These are phyloP conservation scores for Caenorhabditis virilis DNA, from an alignment of 2,888 invertebrate species.

Conservation along the genomic window DNA sequence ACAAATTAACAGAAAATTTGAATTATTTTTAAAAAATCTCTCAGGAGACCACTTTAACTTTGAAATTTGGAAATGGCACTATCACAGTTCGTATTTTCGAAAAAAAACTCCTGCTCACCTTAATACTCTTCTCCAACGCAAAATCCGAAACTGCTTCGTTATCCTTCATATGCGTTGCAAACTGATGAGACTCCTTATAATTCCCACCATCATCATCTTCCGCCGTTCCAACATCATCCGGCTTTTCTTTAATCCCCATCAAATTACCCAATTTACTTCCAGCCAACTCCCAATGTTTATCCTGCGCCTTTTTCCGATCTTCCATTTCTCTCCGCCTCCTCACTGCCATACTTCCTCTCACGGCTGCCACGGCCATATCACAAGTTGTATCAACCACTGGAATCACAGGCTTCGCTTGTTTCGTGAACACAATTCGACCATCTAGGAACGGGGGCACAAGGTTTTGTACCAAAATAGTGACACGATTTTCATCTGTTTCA, in stretches of 20 bases:
- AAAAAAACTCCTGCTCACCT: no score
- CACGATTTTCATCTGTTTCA: conserved; percentile 87
- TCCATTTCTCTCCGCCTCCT: conserved; percentile 91
- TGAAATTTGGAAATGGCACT: no score
- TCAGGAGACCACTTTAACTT: no score
- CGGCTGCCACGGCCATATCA: conserved; percentile 93
- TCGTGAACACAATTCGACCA: conserved; percentile 97
- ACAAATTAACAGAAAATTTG: no score
- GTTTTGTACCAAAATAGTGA: conserved; percentile 94
- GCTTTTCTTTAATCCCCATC: conserved; percentile 83
- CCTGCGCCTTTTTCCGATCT: conserved; percentile 89
- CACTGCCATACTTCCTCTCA: conserved; percentile 90
- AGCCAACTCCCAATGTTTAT: conserved; percentile 97
- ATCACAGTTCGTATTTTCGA: no score
- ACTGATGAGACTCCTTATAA: conserved; percentile 83
- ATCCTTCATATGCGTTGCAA: conserved; percentile 85
- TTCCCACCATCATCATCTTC: conserved; percentile 47
- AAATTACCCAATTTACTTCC: conserved; percentile 94
- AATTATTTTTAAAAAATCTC: no score
- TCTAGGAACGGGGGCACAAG: conserved; percentile 98
- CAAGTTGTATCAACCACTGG: conserved; percentile 82
- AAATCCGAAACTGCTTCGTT: conserved; percentile 77
- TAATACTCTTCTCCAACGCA: conserved; percentile 80
- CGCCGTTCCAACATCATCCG: conserved; percentile 76
- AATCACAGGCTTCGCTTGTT: conserved; percentile 70